Conservation (phyloP, 2,113 vertebrate species). For the Natator depressus region DNA sequence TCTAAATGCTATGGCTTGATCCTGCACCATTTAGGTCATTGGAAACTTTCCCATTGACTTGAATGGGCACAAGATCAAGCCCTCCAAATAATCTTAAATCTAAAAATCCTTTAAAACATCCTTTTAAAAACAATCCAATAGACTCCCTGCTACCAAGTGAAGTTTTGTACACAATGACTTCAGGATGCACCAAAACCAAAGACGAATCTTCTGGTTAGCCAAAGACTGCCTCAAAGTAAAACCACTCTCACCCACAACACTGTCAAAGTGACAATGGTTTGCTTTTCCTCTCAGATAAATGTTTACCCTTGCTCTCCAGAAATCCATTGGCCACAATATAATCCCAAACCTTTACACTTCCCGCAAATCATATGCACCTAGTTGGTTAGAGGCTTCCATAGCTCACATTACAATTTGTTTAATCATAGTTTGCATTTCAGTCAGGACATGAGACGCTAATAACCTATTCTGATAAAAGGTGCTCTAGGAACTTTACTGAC, state of each 20-base stretch:
- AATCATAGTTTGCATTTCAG: neutral
- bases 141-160: neutral
- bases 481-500: neutral
- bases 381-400: neutral
- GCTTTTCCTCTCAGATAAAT: neutral
- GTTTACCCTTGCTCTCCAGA: neutral
- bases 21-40: neutral
- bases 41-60: neutral
- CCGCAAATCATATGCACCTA: neutral
- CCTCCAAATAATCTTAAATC: neutral
- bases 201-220: neutral
- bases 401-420: neutral
- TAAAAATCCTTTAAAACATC: neutral
- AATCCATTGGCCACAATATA: neutral
- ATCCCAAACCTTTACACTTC: neutral
- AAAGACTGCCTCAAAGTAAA: neutral
- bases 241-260: neutral
- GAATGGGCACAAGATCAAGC: neutral
- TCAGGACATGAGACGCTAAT: neutral
- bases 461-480: neutral
- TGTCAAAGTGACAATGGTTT: neutral
- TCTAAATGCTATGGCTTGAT: neutral
- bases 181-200: neutral
- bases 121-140: neutral
- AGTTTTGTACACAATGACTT: neutral